phyloP scores from a whole-genome alignment of 2,888 invertebrate genomes.

The Agrotis segetum region DNA sequence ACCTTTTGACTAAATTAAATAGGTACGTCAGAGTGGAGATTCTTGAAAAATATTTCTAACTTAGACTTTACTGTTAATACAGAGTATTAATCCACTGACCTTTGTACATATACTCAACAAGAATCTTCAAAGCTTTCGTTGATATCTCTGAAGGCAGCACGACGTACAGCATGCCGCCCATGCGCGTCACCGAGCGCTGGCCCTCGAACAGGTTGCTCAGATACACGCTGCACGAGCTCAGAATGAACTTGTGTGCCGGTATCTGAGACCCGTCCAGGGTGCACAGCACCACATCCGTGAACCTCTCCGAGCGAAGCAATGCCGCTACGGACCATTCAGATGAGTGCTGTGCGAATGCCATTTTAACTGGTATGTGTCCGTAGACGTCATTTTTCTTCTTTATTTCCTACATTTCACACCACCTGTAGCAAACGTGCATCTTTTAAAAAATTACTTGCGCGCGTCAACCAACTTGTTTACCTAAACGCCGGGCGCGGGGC shows the following conservation, averaged over 20 bases:
- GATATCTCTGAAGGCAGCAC: conserved; percentile 96
- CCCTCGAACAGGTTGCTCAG: conserved; percentile 86
- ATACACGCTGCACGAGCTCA: conserved; percentile 94
- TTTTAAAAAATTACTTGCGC: conserved; percentile 28
- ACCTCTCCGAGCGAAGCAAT: conserved; percentile 94
- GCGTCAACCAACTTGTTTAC: conserved; percentile 34
- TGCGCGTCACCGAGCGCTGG: conserved; percentile 84
- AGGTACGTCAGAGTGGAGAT: neutral
- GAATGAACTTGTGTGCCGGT: conserved; percentile 96
- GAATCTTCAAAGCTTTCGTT: conserved; percentile 94
- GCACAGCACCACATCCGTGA: conserved; percentile 95
- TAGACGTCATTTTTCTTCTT: conserved; percentile 84
- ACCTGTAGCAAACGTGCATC: conserved; percentile 46
- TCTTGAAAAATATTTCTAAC: neutral
- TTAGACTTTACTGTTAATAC: no score
- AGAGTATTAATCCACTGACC: conserved; percentile 76
- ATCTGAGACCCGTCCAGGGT: conserved; percentile 95
- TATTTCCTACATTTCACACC: conserved; percentile 61
- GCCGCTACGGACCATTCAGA: conserved; percentile 95
- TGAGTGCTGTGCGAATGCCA: conserved; percentile 97
- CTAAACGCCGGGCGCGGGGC: neutral
- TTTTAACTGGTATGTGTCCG: conserved; percentile 96
- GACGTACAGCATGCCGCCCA: conserved; percentile 92
- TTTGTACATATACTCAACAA: conserved; percentile 97
- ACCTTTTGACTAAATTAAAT: neutral